Percentiles rank a stretch among this genome's conserved stretches.
These are phyloP conservation scores for Austrolebias charrua DNA, from an alignment of 2,797 vertebrate species.

Conservation along the genomic window DNA sequence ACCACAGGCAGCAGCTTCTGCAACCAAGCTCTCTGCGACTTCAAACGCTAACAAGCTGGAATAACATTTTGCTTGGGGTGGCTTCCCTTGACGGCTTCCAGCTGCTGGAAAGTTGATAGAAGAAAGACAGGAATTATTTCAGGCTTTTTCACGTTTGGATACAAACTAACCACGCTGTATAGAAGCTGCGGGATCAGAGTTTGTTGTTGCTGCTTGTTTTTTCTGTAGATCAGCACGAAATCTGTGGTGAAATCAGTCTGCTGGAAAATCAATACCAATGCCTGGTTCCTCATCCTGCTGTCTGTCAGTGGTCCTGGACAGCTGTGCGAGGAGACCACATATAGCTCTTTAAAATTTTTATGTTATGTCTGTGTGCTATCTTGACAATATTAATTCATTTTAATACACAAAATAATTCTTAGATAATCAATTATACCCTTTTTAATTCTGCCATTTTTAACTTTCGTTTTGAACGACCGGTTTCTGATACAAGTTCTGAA, in stretches of 20 bases:
- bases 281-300: conserved; percentile 57
- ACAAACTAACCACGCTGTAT: conserved; percentile 74
- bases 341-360: too few species aligned
- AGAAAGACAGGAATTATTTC: conserved; percentile 79
- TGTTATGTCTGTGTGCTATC: too few species aligned
- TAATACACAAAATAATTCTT: too few species aligned
- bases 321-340: conserved; percentile 53
- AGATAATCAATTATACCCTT: too few species aligned
- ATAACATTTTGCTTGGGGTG: conserved; percentile 86
- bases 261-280: conserved; percentile 72
- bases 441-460: too few species aligned
- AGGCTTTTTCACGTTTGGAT: conserved; percentile 76
- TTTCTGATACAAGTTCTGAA: too few species aligned
- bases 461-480: too few species aligned
- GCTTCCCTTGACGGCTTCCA: conserved; percentile 79
- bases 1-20: conserved; percentile 79
- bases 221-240: conserved; percentile 57
- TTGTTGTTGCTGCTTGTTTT: conserved; percentile 65
- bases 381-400: too few species aligned
- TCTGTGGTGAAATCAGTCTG: conserved; percentile 66
- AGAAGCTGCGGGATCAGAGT: conserved; percentile 70
- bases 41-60: conserved; percentile 86
- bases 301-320: conserved; percentile 63
- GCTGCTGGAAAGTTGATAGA: conserved; percentile 79
- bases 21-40: conserved; percentile 75